phyloP scores from a whole-genome alignment of 2,113 vertebrate genomes.

The Centropristis striata region DNA sequence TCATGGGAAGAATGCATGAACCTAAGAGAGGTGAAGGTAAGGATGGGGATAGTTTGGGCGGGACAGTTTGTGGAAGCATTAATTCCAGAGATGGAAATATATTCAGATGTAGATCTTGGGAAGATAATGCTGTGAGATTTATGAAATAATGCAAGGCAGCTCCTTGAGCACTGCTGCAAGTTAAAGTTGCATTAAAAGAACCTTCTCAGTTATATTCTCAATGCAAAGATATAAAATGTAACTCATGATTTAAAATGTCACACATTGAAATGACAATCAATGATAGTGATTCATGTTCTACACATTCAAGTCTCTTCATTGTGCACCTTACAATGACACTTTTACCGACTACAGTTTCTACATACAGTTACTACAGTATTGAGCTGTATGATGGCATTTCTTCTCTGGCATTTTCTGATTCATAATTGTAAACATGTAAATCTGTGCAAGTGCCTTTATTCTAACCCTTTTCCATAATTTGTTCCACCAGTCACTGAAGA shows the following conservation, averaged over 20 bases:
- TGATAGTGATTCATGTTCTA: too few relatives aligned
- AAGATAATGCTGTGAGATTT: not conserved
- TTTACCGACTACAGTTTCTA: too few relatives aligned
- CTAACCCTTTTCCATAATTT: not conserved
- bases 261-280: not conserved
- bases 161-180: not conserved
- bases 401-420: not conserved
- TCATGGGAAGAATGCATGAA: slow-evolving; percentile 99
- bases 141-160: not conserved
- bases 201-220: too few relatives aligned
- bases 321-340: too few relatives aligned
- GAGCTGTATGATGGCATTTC: too few relatives aligned
- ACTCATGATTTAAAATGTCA: not conserved
- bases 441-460: not conserved
- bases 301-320: not conserved
- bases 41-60: slow-evolving; percentile 7
- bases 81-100: not conserved
- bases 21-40: slow-evolving; percentile 98
- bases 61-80: not conserved
- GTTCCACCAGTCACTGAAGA: slow-evolving; percentile 93
- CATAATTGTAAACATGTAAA: not conserved
- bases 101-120: not conserved
- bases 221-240: too few relatives aligned
- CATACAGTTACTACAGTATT: too few relatives aligned
- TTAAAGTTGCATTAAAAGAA: not conserved